Conservation (phyloP, 2,797 vertebrate genomes). For the Peromyscus attwateri region DNA sequence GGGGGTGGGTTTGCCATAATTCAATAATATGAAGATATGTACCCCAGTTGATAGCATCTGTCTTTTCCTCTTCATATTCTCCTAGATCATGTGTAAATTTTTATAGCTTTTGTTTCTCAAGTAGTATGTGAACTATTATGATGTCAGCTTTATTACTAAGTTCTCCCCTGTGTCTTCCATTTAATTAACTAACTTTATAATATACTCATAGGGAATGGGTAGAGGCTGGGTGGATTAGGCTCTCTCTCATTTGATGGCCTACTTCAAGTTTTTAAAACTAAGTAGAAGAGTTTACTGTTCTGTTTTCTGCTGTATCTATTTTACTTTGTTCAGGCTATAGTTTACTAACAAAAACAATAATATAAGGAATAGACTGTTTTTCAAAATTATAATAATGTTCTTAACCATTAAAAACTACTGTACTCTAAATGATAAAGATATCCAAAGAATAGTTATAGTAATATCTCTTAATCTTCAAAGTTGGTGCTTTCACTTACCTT, state of each 20-base stretch:
- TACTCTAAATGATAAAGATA: background rate
- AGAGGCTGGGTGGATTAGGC: background rate
- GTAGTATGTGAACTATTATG: slow-evolving; percentile 30
- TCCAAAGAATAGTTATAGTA: background rate
- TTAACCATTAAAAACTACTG: background rate
- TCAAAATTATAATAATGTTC: background rate
- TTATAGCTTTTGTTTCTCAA: slow-evolving; percentile 59
- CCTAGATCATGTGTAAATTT: slow-evolving; percentile 51
- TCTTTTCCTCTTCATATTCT: slow-evolving; percentile 28
- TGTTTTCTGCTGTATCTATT: background rate
- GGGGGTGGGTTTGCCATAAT: slow-evolving; percentile 50
- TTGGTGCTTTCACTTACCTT: background rate
- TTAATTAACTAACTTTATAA: slow-evolving; percentile 59
- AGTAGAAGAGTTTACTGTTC: background rate
- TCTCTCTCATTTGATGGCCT: background rate
- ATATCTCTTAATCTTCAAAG: background rate
- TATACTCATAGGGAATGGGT: background rate
- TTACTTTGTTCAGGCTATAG: background rate
- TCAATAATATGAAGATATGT: slow-evolving; percentile 49
- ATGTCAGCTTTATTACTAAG: slow-evolving; percentile 46
- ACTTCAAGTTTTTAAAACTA: slow-evolving; percentile 14
- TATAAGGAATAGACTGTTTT: slow-evolving; percentile 27
- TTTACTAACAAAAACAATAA: background rate
- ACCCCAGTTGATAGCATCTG: slow-evolving; percentile 33
- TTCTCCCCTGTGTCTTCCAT: slow-evolving; percentile 43